Conservation (phyloP, 1,140 invertebrate genomes). For the Drosophila mojavensis region DNA sequence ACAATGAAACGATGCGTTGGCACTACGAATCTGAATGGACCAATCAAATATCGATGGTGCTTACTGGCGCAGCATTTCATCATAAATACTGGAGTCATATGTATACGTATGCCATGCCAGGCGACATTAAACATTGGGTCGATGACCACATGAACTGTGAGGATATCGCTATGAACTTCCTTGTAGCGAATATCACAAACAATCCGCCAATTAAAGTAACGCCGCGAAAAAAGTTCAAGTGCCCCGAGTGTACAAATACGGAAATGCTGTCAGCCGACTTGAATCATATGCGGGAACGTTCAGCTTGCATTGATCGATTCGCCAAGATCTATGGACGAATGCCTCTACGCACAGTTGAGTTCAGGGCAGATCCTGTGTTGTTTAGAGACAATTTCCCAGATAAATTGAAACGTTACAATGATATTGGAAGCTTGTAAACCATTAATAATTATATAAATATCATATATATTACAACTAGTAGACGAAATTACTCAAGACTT, state of each 20-base stretch:
- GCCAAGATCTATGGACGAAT: slow-evolving; percentile 92
- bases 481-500: slow-evolving; percentile 53
- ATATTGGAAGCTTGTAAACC: slow-evolving; percentile 92
- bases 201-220: slow-evolving; percentile 98
- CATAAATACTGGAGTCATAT: slow-evolving; percentile 97
- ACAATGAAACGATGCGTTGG: slow-evolving; percentile 92
- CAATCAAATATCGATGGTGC: slow-evolving; percentile 96
- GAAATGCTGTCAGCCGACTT: slow-evolving; percentile 97
- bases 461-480: slow-evolving; percentile 22
- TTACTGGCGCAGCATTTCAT: slow-evolving; percentile 97
- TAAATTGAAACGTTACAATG: slow-evolving; percentile 94
- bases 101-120: slow-evolving; percentile 93
- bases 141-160: slow-evolving; percentile 97
- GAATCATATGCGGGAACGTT: slow-evolving; percentile 96
- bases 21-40: slow-evolving; percentile 98
- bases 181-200: slow-evolving; percentile 94
- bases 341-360: slow-evolving; percentile 95
- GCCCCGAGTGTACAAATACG: slow-evolving; percentile 96
- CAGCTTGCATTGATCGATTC: slow-evolving; percentile 96
- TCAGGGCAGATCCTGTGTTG: slow-evolving; percentile 96
- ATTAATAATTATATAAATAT: not conserved
- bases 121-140: slow-evolving; percentile 92
- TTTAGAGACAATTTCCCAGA: slow-evolving; percentile 95
- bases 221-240: slow-evolving; percentile 99
- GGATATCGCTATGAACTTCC: slow-evolving; percentile 97